These are phyloP conservation scores for Acropora yongei DNA, from an alignment of 64 coral and sea anemone genomes.

Conservation along the genomic window DNA sequence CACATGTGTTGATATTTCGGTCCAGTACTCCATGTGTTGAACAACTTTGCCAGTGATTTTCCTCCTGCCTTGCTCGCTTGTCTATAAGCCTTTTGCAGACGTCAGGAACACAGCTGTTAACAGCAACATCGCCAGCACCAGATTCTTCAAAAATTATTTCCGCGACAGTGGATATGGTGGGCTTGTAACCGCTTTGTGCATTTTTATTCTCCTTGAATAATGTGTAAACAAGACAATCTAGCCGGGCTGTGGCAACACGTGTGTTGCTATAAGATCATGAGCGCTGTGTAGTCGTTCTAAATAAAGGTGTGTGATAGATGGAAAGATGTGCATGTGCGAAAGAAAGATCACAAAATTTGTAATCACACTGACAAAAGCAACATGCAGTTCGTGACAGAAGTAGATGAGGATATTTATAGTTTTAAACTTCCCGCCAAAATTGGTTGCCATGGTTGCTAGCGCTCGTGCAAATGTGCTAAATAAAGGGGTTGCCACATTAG, in stretches of 20 bases:
- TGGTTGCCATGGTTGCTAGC: not conserved
- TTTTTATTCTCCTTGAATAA: no score
- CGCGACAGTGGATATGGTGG: conserved; percentile 9
- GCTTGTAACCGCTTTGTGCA: not conserved
- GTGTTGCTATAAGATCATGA: not conserved
- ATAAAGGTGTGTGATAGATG: no score
- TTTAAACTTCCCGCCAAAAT: not conserved
- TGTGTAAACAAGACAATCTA: not conserved
- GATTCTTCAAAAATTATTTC: conserved; percentile 14
- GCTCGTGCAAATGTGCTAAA: no score
- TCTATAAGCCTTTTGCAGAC: not conserved
- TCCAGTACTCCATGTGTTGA: not conserved
- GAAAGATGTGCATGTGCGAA: not conserved
- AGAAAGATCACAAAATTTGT: not conserved
- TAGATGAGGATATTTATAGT: not conserved
- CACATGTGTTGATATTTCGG: not conserved
- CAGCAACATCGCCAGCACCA: conserved; percentile 7
- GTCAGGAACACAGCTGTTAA: not conserved
- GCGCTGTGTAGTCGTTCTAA: not conserved
- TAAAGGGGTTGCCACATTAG: no score
- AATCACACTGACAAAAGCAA: not conserved
- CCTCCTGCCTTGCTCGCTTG: not conserved
- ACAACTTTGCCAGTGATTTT: conserved; percentile 13
- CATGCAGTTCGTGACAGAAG: not conserved
- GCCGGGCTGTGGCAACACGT: not conserved